Conservation (phyloP, 2,113 vertebrate genomes). For the Cyrtonyx montezumae region DNA sequence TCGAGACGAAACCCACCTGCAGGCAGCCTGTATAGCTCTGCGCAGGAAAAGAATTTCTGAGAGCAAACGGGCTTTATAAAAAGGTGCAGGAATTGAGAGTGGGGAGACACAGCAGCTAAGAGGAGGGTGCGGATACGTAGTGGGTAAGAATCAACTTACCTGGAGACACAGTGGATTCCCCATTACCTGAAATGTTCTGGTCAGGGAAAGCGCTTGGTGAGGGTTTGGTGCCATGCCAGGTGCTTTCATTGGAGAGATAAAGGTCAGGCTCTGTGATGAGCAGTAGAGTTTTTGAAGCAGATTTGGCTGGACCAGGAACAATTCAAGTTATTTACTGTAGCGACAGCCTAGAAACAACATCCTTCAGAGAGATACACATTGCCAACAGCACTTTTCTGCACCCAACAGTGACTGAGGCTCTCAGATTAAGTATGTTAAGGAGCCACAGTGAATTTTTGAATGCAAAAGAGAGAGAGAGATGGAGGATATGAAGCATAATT, state of each 20-base stretch:
- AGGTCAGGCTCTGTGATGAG: not conserved
- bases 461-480: not conserved
- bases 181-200: not conserved
- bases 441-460: slow-evolving; percentile 11
- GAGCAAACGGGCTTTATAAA: not conserved
- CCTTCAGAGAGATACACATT: not conserved
- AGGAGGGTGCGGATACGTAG: not conserved
- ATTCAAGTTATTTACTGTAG: not conserved
- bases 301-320: not conserved
- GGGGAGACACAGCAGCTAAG: not conserved
- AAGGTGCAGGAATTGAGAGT: not conserved
- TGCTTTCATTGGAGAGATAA: not conserved
- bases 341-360: not conserved
- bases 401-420: not conserved
- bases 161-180: not conserved
- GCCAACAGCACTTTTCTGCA: not conserved
- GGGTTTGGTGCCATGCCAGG: not conserved
- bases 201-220: accelerated
- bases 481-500: slow-evolving; percentile 20
- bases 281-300: not conserved
- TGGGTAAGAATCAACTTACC: not conserved
- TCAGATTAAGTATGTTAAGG: not conserved
- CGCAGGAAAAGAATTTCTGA: not conserved
- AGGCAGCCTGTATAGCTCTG: not conserved
- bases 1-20: not conserved